These are phyloP conservation scores for Diaperis boleti DNA, from an alignment of 2,888 invertebrate genomes.

Conservation along the genomic window DNA sequence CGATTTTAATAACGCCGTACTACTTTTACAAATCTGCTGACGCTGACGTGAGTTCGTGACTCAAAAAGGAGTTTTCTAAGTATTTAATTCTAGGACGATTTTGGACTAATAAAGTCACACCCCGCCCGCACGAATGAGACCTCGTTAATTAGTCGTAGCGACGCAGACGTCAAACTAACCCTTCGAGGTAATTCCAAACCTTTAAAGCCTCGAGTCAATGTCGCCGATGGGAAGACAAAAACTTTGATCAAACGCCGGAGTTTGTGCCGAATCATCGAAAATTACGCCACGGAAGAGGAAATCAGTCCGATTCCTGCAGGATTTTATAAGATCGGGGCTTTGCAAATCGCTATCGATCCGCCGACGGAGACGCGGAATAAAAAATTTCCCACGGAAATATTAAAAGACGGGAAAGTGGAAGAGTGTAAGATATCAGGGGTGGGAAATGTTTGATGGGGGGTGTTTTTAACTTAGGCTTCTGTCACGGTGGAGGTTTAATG, in stretches of 20 bases:
- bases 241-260: conserved; percentile 8
- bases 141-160: conserved; percentile 25
- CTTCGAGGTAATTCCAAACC: conserved; percentile 13
- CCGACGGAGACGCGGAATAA: conserved; percentile 4
- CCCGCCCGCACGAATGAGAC: conserved; percentile 13
- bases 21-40: conserved; percentile 23
- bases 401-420: conserved; percentile 1
- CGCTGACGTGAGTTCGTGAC: conserved; percentile 18
- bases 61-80: conserved; percentile 16
- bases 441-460: conserved; percentile 2
- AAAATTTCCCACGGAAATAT: conserved; percentile 28
- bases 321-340: conserved; percentile 3
- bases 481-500: conserved; percentile 24
- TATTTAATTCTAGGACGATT: conserved; percentile 27
- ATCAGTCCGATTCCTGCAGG: conserved; percentile 19
- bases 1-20: conserved; percentile 25
- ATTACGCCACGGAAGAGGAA: conserved; percentile 12
- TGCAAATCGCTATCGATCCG: conserved; percentile 2
- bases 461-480: conserved; percentile 26
- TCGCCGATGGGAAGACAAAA: neutral
- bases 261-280: conserved; percentile 16
- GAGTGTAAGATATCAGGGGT: conserved; percentile 25
- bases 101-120: conserved; percentile 20
- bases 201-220: neutral
- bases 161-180: conserved; percentile 10